These are phyloP conservation scores for Embidobia sp. DNA, from an alignment of 2,888 invertebrate species.

Conservation along the genomic window DNA sequence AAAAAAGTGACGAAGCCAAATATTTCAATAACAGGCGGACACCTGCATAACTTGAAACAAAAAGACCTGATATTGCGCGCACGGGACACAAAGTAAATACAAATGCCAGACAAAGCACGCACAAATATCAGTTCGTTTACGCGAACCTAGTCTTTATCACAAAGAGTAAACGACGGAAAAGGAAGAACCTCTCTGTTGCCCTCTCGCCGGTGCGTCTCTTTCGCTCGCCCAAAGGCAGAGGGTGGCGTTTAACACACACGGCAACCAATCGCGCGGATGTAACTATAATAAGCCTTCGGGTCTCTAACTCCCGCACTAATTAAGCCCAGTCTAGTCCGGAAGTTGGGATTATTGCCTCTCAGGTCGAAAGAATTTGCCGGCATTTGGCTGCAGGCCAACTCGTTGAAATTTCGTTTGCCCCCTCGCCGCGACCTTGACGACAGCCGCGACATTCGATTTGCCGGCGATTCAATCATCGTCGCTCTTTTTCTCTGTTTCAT, in stretches of 20 bases:
- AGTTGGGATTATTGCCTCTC: conserved; percentile 80
- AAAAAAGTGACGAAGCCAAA: too few relatives aligned
- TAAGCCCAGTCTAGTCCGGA: conserved; percentile 78
- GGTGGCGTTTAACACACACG: conserved; percentile 59
- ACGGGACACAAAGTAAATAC: conserved; percentile 39
- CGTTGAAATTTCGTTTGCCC: conserved; percentile 69
- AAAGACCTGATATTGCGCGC: not conserved
- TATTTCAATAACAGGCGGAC: too few relatives aligned
- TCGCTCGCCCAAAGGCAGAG: conserved; percentile 40
- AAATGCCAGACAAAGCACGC: conserved; percentile 42
- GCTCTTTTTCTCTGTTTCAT: conserved; percentile 13
- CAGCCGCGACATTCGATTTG: conserved; percentile 54
- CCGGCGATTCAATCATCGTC: conserved; percentile 44
- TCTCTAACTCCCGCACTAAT: conserved; percentile 78
- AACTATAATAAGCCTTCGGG: conserved; percentile 70
- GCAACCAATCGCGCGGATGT: conserved; percentile 72
- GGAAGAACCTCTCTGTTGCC: conserved; percentile 2
- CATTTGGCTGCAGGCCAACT: conserved; percentile 75
- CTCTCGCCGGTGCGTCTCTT: not conserved
- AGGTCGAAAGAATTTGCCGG: conserved; percentile 65
- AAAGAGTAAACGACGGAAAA: conserved; percentile 43
- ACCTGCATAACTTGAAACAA: not conserved
- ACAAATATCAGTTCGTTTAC: conserved; percentile 53
- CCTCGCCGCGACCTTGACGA: conserved; percentile 48
- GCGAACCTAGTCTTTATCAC: conserved; percentile 42